Evolutionary conservation across 2,113 vertebrate species (phyloP).

Genomic region (Todiramphus saurophagus): DNA sequence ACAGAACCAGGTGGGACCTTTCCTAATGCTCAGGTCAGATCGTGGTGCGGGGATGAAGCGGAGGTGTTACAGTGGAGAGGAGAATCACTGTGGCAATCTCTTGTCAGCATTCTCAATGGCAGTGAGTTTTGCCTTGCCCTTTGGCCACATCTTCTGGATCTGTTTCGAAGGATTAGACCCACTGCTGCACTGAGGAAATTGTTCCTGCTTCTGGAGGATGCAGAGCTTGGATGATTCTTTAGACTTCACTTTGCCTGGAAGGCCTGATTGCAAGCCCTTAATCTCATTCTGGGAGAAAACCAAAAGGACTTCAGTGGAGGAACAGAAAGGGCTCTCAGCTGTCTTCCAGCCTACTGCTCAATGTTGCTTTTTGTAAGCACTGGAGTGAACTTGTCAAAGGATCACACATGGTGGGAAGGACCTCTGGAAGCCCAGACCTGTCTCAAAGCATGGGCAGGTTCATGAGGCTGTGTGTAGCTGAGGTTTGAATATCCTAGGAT

Average conservation of each 20-base stretch:
- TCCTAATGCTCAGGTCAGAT: neutral
- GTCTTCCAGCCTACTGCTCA: neutral
- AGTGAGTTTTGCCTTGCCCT: neutral
- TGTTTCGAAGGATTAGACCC: neutral
- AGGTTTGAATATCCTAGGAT: neutral
- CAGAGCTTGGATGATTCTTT: neutral
- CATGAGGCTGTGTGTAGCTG: neutral
- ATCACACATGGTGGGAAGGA: neutral
- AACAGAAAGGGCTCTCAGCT: rapidly evolving
- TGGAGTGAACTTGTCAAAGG: neutral
- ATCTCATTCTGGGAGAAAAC: neutral
- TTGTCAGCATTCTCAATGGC: neutral
- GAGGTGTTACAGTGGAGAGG: neutral
- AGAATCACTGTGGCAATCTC: neutral
- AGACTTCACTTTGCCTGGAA: neutral
- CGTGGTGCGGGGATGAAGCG: rapidly evolving
- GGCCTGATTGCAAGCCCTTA: neutral
- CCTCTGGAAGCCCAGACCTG: neutral
- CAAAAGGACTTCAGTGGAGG: neutral
- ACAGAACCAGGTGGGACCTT: neutral
- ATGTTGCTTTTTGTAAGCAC: neutral
- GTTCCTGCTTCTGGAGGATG: neutral
- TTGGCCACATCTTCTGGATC: neutral
- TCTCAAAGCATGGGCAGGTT: neutral
- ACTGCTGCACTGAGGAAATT: neutral